Base-by-base conservation (phyloP, 2,888 invertebrate genomes). In the Myopa tessellatipennis region DNA sequence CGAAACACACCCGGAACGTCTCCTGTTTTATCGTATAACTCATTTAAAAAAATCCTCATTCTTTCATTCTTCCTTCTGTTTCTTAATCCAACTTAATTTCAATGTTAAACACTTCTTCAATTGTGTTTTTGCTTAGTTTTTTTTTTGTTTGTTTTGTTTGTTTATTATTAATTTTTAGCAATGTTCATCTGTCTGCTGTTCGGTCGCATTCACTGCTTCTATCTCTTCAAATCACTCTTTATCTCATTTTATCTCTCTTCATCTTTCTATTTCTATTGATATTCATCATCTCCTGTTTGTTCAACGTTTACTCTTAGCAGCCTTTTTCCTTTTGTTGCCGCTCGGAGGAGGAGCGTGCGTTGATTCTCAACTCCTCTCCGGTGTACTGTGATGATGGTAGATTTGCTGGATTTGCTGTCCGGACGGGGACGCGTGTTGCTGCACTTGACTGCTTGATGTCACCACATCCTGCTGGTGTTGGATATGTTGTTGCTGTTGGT, bases 301-400 rank as follows among this genome's bases (percentile, higher is more conserved):
- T 87, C 85, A 88, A 87, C 88, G 88, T 86, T 88, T 88, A 84
- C 86, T 85, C 81, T 87, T 88, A 69, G 84, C 83, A 78, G 86
- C 83, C 85, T 88, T 88, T 83, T 88, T 88, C 79, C 88, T 85
- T 82, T 88, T 88, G 83, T 83, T 85, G 85, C 80, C 80, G 80
- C 79, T 77, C 75, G 80, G 79, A 74, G 79, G 69, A 38, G 79
- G 79, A 77, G 81, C 61, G 40, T 78, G 77, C 18, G 74, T 80
- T 74, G 88, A 88, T 87, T 89, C 88, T 89, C 88, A 89, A 89
- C 89, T 89, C 82, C 89, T 88, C 84, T 88, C 89, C 71, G 88
- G 88, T 82, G 89, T 88, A 80, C 87, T 88, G 81, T 89, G 89
- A 82, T 88, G 88, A 82, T 89, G 88, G 85, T 89, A 88, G 76